Evolutionary conservation across 2,113 vertebrate species (phyloP).

Genomic region (Gallinago paraguaiae): DNA sequence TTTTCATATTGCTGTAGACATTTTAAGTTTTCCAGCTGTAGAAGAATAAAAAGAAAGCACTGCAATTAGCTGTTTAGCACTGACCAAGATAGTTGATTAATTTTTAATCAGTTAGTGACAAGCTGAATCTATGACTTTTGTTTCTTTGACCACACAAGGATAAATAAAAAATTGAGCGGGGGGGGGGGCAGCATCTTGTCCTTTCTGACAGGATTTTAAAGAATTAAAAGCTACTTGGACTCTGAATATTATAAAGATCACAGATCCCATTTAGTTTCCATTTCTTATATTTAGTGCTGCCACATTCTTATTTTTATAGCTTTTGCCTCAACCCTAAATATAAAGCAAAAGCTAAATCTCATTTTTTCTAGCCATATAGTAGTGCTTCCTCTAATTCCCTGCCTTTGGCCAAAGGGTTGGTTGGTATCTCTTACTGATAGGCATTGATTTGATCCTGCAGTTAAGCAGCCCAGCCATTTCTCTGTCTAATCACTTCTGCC

Average conservation of each 20-base stretch:
- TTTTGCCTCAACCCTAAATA: neutral
- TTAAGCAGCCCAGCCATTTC: neutral
- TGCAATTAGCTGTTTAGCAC: neutral
- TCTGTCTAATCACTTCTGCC: neutral
- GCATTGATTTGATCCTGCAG: neutral
- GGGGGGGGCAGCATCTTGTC: neutral
- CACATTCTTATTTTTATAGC: neutral
- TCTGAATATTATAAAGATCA: neutral
- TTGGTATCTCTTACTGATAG: neutral
- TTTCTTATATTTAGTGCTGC: neutral
- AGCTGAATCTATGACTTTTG: constrained; percentile 1
- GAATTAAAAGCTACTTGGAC: neutral
- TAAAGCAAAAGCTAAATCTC: neutral
- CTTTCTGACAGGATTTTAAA: neutral
- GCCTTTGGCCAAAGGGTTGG: neutral
- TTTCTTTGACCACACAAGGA: neutral
- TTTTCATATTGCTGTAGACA: neutral
- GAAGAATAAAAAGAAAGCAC: neutral
- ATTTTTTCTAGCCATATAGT: neutral
- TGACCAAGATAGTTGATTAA: constrained; percentile 14
- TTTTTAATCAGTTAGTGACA: constrained; percentile 48
- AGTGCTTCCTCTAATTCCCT: neutral
- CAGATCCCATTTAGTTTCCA: neutral
- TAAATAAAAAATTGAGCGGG: neutral
- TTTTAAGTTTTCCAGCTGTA: neutral